phyloP scores from a whole-genome alignment of 2,113 vertebrate species.

The Brachypteracias leptosomus region DNA sequence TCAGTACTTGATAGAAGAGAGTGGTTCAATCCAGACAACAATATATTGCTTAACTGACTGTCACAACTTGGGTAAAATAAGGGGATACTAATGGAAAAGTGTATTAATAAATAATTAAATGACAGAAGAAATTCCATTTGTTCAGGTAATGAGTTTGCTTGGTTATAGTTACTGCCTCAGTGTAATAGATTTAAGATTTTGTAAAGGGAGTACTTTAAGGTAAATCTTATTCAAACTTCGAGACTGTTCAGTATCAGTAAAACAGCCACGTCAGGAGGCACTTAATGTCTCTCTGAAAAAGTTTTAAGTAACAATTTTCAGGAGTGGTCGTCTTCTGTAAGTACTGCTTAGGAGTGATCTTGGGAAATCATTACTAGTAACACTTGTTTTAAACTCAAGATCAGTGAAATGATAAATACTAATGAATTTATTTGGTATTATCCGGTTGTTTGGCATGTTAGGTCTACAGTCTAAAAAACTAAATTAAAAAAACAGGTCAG shows the following conservation, averaged over 20 bases:
- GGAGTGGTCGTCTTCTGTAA: background rate
- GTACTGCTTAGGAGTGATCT: background rate
- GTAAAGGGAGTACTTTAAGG: background rate
- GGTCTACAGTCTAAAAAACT: background rate
- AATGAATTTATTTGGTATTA: background rate
- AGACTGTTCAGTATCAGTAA: background rate
- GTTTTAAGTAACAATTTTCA: background rate
- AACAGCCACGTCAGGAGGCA: background rate
- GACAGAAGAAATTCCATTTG: background rate
- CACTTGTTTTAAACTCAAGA: background rate
- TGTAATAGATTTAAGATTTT: background rate
- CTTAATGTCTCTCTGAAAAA: background rate
- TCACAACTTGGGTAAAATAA: background rate
- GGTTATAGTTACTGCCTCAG: background rate
- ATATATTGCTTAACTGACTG: background rate
- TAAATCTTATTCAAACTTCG: background rate
- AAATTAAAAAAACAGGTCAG: background rate
- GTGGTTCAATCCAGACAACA: background rate
- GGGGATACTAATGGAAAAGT: background rate
- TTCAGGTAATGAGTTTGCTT: background rate
- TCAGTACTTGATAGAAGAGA: background rate
- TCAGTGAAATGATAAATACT: background rate
- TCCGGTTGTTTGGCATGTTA: background rate
- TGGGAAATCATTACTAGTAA: background rate
- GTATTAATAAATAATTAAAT: background rate